Evolutionary conservation across 2,113 vertebrate species (phyloP), one percentile per base, ranked within the genome.

Genomic region (Anhinga anhinga): DNA sequence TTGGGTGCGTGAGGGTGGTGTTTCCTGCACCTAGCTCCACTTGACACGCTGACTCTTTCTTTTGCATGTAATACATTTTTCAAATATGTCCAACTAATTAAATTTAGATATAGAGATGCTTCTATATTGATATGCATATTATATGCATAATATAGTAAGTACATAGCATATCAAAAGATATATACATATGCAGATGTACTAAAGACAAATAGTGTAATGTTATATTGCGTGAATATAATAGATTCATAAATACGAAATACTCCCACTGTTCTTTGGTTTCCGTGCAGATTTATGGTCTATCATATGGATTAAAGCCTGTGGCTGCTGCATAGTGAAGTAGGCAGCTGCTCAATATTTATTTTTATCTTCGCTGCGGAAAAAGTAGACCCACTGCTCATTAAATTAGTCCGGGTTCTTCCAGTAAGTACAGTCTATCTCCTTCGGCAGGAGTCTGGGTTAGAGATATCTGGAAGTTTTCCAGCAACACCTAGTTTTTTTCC

Each of bases 301-400:
- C 93, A 90, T 81, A 88, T 52, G 71, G 72, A 84, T 90, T 94
- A 95, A 93, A 90, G 61, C 69, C 76, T 77, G 22, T 94, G 89
- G 55, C 84, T 92, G 62, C 84, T 96, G 91, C 80, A 84, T 55
- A 82, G 88, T 50, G 83, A 94, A 95, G 77, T 23, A 86, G 55
- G 72, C 93, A 96, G 93, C 87, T 96, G 93, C 82, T 96, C 87
- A 73, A 19, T 96, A 96, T 93, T 97, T 95, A 96, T 97, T 97
- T 97, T 97, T 97, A 73, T 93, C 92, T 94, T 90, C 44, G 11
- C 23, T 89, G 65, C 58, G 93, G 70, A 93, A 92, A 86, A 89
- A 85, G 58, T 92, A 88, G 76, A 83, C 42, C 45, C 56, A 30
- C 77, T 89, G 73, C 66, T 96, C 86, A 50, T 95, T 95, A 72